phyloP scores from a whole-genome alignment of 2,797 vertebrate genomes.

The Brachymystax lenok region DNA sequence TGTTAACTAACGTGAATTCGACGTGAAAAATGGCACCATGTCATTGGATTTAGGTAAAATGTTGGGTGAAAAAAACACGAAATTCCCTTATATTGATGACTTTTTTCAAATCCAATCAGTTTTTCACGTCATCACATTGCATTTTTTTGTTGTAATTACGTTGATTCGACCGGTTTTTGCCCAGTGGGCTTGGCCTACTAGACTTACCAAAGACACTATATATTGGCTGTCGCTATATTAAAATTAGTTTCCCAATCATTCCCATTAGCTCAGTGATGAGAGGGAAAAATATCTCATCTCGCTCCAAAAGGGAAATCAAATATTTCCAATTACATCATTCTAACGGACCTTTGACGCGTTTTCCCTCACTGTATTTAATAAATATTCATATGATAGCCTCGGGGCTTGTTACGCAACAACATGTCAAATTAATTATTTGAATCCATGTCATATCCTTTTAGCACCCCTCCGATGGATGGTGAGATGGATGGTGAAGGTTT shows the following conservation, averaged over 20 bases:
- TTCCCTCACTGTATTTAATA: constrained; percentile 28
- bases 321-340: constrained; percentile 22
- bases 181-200: too few relatives aligned
- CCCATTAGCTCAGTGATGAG: background rate
- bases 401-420: constrained; percentile 48
- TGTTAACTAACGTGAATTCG: too few relatives aligned
- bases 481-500: constrained; percentile 18
- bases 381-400: constrained; percentile 45
- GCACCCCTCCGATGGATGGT: constrained; percentile 29
- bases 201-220: too few relatives aligned
- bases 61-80: too few relatives aligned
- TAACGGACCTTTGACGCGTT: constrained; percentile 5
- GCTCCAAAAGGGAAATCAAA: constrained; percentile 19
- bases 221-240: background rate
- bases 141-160: too few relatives aligned
- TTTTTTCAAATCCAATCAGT: too few relatives aligned
- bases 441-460: constrained; percentile 39
- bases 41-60: too few relatives aligned
- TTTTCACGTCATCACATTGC: too few relatives aligned
- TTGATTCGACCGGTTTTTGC: too few relatives aligned
- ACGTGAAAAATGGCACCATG: too few relatives aligned
- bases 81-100: too few relatives aligned
- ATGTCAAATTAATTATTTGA: constrained; percentile 52
- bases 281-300: background rate
- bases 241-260: background rate